Evolutionary conservation across 2,797 vertebrate genomes (phyloP).

Genomic region (Sandelia bainsii): DNA sequence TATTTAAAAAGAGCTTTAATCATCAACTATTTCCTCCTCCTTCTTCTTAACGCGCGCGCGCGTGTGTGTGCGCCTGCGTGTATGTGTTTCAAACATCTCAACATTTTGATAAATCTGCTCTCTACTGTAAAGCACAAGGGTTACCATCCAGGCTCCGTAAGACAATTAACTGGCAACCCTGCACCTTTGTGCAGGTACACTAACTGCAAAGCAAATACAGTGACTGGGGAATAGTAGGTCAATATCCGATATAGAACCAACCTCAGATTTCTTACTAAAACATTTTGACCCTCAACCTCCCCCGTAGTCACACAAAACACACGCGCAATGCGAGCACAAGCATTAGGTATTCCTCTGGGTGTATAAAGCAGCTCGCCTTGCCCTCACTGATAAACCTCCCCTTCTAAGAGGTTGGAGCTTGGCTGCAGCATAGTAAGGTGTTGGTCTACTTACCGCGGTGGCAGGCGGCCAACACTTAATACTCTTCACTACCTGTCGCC

Average conservation of each 20-base stretch:
- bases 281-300: constrained; percentile 63
- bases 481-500: constrained; percentile 71
- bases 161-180: constrained; percentile 60
- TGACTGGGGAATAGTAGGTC: constrained; percentile 39
- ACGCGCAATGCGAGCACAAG: constrained; percentile 65
- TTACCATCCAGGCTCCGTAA: constrained; percentile 53
- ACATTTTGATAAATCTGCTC: constrained; percentile 51
- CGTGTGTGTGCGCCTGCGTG: background rate
- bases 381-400: constrained; percentile 61
- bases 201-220: constrained; percentile 23
- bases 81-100: constrained; percentile 31
- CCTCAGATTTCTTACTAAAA: constrained; percentile 53
- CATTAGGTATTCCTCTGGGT: constrained; percentile 69
- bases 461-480: constrained; percentile 75
- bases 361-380: constrained; percentile 51
- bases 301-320: constrained; percentile 47
- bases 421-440: constrained; percentile 65
- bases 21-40: background rate
- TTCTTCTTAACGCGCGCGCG: background rate
- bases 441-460: constrained; percentile 63
- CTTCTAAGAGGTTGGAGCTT: constrained; percentile 47
- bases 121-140: constrained; percentile 26
- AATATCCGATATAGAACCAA: constrained; percentile 51
- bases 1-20: constrained; percentile 40
- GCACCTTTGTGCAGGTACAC: background rate